Evolutionary conservation across 2,888 invertebrate genomes (phyloP), one percentile per base, ranked within the genome.

Genomic region (Norana najaformis): DNA sequence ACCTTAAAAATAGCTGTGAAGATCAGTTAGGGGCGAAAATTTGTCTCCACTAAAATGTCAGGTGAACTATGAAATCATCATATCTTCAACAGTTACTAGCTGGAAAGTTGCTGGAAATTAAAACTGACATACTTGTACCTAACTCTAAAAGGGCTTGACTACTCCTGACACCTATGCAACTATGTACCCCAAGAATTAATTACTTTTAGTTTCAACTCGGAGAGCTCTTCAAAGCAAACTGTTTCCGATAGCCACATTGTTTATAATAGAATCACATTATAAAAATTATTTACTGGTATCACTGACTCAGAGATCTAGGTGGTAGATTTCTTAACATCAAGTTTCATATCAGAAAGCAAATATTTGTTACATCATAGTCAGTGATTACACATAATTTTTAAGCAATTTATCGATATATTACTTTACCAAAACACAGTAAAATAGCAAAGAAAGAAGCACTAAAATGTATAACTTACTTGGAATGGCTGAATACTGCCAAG

Each of bases 11-110:
- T n/a, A n/a, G n/a, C 69, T 85, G 85, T 85, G 13, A 85, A 85
- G 85, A 89, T 89, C 89, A 89, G 89, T 41, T 89, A 89, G 89
- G 89, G 89, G 89, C 89, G 82, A 89, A 89, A n/a, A 41, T 69
- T 89, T 89, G 89, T 89, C 89, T 69, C 23, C 89, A 89, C 18
- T n/a, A 0, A 89, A 88, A 37, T 37, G n/a, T 89, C 89, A 37
- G 89, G 47, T 89, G 89, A 89, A 89, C 89, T 89, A 89, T 89
- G 89, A 69, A 69, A 89, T 89, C 89, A 89, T 89, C 82, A 89
- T 69, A 6, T 85, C 85, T 85, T 6, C 36, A 69, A 69, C 69
- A 69, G 69, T 69, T 30, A 69, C 2, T 69, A 69, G n/a, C n/a
- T 13, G n/a, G 18, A 30, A 69, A 0, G 30, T 3, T 11, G n/a